Evolutionary conservation across 1,140 invertebrate species (phyloP).

Genomic region (Bilobella aurantiaca): DNA sequence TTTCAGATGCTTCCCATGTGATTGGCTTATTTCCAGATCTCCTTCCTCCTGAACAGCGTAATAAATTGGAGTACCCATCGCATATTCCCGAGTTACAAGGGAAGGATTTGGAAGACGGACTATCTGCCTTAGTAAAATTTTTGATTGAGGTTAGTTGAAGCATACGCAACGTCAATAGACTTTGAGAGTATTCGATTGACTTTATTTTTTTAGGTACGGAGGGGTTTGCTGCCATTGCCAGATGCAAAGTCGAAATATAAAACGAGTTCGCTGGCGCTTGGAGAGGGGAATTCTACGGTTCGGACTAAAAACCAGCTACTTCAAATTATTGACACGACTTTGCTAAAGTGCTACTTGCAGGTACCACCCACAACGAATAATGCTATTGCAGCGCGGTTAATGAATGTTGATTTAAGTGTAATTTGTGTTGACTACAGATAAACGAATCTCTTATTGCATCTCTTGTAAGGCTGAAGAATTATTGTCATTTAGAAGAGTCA

Average conservation of each 20-base stretch:
- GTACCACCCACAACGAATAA: slow-evolving; percentile 41
- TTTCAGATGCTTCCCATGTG: slow-evolving; percentile 77
- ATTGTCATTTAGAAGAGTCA: slow-evolving; percentile 87
- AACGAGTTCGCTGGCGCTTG: slow-evolving; percentile 36
- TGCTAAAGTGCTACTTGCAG: slow-evolving; percentile 91
- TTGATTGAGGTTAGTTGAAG: not conserved
- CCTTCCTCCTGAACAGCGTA: slow-evolving; percentile 55
- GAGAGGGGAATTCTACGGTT: slow-evolving; percentile 43
- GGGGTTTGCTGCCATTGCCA: slow-evolving; percentile 32
- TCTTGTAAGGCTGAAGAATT: slow-evolving; percentile 74
- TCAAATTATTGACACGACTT: slow-evolving; percentile 90
- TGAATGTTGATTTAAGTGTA: too few relatives aligned
- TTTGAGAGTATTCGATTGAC: too few relatives aligned
- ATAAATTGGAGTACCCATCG: slow-evolving; percentile 48
- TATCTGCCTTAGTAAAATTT: slow-evolving; percentile 39
- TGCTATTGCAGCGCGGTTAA: too few relatives aligned
- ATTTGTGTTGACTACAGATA: slow-evolving; percentile 49
- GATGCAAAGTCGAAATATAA: slow-evolving; percentile 37
- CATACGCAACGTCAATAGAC: too few relatives aligned
- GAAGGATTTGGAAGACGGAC: slow-evolving; percentile 72
- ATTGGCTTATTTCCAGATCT: slow-evolving; percentile 87
- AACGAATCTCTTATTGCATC: slow-evolving; percentile 89
- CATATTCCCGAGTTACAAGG: slow-evolving; percentile 59
- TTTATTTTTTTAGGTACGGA: slow-evolving; percentile 28
- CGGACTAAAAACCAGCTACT: slow-evolving; percentile 54